These are phyloP conservation scores for Protobothrops flavoviridis DNA, from an alignment of 2,113 vertebrate genomes.

Conservation along the genomic window DNA sequence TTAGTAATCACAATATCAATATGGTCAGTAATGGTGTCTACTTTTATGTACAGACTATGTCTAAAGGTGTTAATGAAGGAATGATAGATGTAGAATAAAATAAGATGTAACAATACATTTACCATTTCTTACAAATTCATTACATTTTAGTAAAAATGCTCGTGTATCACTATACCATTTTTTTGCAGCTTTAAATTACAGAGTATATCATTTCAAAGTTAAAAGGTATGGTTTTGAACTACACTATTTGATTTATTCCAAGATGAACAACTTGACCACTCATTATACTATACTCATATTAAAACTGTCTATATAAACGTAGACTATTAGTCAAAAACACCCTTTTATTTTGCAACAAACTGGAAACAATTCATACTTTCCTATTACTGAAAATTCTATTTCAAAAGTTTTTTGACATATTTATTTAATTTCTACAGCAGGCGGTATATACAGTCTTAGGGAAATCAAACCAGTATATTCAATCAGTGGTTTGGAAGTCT, in stretches of 20 bases:
- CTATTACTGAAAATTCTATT: not conserved
- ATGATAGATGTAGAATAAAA: not conserved
- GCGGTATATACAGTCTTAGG: slow-evolving; percentile 11
- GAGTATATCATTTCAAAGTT: not conserved
- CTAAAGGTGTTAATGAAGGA: not conserved
- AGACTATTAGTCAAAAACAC: not conserved
- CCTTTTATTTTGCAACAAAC: not conserved
- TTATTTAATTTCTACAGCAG: slow-evolving; percentile 8
- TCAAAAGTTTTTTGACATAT: not conserved
- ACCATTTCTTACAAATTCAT: not conserved
- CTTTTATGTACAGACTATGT: not conserved
- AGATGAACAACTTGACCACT: not conserved
- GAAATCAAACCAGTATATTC: slow-evolving; percentile 18
- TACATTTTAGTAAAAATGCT: not conserved
- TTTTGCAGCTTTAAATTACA: not conserved
- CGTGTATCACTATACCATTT: not conserved
- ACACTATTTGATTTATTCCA: not conserved
- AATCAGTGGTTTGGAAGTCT: slow-evolving; percentile 16
- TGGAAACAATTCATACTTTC: not conserved
- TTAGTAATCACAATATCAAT: not conserved
- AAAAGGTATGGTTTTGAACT: not conserved
- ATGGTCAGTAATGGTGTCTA: not conserved
- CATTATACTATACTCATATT: not conserved
- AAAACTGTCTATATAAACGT: not conserved
- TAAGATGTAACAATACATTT: not conserved